Evolutionary conservation across 2,113 vertebrate genomes (phyloP).

Genomic region (Alligator sinensis): DNA sequence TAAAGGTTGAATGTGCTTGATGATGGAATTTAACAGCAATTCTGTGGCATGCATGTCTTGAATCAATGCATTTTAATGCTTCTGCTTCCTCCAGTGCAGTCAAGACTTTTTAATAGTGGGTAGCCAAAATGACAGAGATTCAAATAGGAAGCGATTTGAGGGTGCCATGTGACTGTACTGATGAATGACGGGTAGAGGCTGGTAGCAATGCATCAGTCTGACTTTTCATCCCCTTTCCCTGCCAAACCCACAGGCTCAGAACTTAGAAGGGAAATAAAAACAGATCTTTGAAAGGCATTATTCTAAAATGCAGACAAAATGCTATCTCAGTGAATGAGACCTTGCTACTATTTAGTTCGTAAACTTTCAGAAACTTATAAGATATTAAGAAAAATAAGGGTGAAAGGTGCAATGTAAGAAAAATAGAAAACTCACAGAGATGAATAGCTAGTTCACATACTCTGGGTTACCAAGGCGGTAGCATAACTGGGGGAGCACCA

Average conservation of each 20-base stretch:
- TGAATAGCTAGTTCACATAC: background rate
- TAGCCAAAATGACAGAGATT: background rate
- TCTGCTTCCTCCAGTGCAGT: background rate
- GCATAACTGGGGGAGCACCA: too few relatives aligned
- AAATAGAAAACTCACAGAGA: background rate
- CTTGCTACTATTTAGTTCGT: background rate
- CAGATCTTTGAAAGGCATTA: background rate
- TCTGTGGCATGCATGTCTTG: background rate
- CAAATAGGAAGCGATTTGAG: background rate
- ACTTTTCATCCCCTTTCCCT: background rate
- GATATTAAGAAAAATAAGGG: rapidly evolving
- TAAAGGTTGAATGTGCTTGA: background rate
- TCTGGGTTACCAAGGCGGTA: background rate
- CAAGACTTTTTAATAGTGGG: background rate
- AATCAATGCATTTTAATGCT: background rate
- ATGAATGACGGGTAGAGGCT: background rate
- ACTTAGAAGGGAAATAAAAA: background rate
- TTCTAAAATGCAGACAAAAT: rapidly evolving
- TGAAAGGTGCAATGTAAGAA: background rate
- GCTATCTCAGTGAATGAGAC: background rate
- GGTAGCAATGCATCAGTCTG: background rate
- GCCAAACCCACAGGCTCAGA: background rate
- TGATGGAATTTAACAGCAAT: background rate
- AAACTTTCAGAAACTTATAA: background rate
- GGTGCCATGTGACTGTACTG: background rate